Evolutionary conservation across 2,113 vertebrate genomes (phyloP).

Genomic region (Grammomys dolichurus): DNA sequence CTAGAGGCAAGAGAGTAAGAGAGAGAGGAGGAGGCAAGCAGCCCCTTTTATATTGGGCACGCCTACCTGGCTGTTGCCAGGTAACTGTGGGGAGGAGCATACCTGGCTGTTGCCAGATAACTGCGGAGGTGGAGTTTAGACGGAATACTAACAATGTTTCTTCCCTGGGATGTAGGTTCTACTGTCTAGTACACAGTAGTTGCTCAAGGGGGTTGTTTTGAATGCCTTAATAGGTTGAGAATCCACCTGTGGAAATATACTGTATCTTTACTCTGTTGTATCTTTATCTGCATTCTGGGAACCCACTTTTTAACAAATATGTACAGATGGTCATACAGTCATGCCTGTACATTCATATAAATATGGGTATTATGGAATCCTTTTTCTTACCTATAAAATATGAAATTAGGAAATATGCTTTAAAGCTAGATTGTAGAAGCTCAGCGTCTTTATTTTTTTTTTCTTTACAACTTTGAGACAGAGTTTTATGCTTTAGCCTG

Average conservation of each 20-base stretch:
- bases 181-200: not conserved
- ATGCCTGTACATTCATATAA: not conserved
- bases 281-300: not conserved
- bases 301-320: conserved; percentile 9
- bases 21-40: too few species aligned
- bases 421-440: not conserved
- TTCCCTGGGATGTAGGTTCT: not conserved
- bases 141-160: too few species aligned
- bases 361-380: not conserved
- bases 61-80: too few species aligned
- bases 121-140: too few species aligned
- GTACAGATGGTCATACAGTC: not conserved
- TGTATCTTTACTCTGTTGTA: not conserved
- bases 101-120: too few species aligned
- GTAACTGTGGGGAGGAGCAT: too few species aligned
- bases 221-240: conserved; percentile 6
- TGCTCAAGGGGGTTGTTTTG: conserved; percentile 8
- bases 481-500: not conserved
- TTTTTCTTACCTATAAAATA: conserved; percentile 33
- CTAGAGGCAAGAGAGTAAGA: too few species aligned
- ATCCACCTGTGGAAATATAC: conserved; percentile 7
- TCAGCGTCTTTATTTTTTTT: not conserved
- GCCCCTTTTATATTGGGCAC: too few species aligned
- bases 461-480: not conserved
- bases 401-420: not conserved